Evolutionary conservation across 2,797 vertebrate species (phyloP).

Genomic region (Crypturellus tataupa): DNA sequence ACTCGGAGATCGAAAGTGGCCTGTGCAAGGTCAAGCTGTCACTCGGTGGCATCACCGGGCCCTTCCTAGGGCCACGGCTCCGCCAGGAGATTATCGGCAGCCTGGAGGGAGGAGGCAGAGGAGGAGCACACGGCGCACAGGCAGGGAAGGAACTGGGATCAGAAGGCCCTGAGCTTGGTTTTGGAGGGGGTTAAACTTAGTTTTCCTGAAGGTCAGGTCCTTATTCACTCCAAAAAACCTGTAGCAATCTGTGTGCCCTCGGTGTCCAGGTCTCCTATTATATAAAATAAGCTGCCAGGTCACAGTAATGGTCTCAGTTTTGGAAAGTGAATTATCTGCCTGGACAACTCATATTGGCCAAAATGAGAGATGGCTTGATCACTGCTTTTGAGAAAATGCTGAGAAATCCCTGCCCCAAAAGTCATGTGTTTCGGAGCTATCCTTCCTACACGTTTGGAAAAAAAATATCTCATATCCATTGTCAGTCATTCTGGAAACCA

Average conservation of each 20-base stretch:
- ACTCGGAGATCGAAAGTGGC: rapidly evolving
- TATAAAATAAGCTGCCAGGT: not conserved
- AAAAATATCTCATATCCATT: not conserved
- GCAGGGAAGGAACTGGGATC: rapidly evolving
- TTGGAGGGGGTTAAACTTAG: not conserved
- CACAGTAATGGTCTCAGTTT: not conserved
- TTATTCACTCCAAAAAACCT: not conserved
- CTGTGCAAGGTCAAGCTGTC: not conserved
- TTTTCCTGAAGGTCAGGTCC: not conserved
- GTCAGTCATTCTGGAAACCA: not conserved
- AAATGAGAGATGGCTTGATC: not conserved
- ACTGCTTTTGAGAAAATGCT: not conserved
- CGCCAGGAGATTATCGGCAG: rapidly evolving
- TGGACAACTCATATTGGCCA: not conserved
- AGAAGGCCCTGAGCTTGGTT: not conserved
- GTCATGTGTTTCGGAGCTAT: not conserved
- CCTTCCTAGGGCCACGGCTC: not conserved
- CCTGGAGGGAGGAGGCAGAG: not conserved
- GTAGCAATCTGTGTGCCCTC: not conserved
- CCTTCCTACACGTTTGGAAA: not conserved
- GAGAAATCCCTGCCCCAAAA: not conserved
- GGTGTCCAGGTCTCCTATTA: rapidly evolving
- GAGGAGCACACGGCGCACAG: not conserved
- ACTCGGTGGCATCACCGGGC: not conserved
- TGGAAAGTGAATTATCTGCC: rapidly evolving